These are phyloP conservation scores for Dicycla oo DNA, from an alignment of 2,888 invertebrate genomes.

Conservation along the genomic window DNA sequence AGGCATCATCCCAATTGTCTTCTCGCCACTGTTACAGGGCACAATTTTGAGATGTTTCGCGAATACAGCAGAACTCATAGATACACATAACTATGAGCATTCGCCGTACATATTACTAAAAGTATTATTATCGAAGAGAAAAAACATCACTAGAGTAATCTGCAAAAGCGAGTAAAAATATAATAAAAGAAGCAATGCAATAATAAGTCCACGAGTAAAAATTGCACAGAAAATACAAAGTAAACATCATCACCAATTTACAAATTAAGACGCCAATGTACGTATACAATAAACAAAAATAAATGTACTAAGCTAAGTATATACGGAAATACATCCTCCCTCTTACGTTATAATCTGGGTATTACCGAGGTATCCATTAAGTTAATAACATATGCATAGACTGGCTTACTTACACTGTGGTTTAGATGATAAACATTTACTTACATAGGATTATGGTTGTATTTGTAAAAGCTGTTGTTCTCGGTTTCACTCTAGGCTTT, in stretches of 20 bases:
- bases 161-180: background rate
- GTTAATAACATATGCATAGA: conserved; percentile 54
- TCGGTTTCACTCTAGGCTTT: background rate
- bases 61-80: background rate
- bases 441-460: conserved; percentile 26
- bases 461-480: background rate
- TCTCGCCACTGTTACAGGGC: no score
- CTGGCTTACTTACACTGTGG: conserved; percentile 10
- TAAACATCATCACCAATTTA: background rate
- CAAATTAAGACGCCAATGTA: conserved; percentile 12
- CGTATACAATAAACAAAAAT: conserved; percentile 12
- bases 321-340: conserved; percentile 32
- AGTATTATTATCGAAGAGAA: background rate
- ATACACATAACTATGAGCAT: background rate
- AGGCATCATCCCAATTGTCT: no score
- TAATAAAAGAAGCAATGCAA: background rate
- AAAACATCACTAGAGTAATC: background rate
- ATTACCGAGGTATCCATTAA: conserved; percentile 57
- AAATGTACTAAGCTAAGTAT: conserved; percentile 7
- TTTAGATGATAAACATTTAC: conserved; percentile 44
- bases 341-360: conserved; percentile 24
- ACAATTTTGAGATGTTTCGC: no score
- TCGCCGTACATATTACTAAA: background rate
- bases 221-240: background rate
- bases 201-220: background rate